A percentile compares a stretch with the other conserved stretches of the same genome.
Conservation (phyloP, 2,797 vertebrate species). For the Rallus crepitans region DNA sequence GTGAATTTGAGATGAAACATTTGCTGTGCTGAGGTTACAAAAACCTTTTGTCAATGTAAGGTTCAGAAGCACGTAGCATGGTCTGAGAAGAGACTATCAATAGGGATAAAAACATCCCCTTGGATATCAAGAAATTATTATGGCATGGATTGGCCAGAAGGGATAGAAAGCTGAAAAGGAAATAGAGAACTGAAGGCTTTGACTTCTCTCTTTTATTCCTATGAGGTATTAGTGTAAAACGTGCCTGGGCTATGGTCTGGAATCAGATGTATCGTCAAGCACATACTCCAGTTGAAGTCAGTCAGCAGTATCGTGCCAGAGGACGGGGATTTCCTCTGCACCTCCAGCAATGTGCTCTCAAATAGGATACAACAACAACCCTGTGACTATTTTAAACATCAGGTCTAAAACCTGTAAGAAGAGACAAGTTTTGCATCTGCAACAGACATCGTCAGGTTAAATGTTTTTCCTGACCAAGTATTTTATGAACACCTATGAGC, state of each 20-base stretch:
- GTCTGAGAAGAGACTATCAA: not conserved
- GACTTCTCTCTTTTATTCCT: not conserved
- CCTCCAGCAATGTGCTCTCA: slow-evolving; percentile 25
- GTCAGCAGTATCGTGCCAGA: not conserved
- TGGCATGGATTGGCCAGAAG: not conserved
- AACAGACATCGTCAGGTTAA: not conserved
- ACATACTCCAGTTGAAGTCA: not conserved
- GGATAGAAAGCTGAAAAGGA: not conserved
- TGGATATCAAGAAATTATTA: not conserved
- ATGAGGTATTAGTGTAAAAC: not conserved
- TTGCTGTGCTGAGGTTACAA: not conserved
- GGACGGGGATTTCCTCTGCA: slow-evolving; percentile 19
- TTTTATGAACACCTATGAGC: slow-evolving; percentile 9
- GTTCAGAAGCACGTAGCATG: not conserved
- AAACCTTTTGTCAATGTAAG: not conserved
- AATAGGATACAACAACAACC: not conserved
- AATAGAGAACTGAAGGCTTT: slow-evolving; percentile 1
- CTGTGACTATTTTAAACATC: slow-evolving; percentile 7
- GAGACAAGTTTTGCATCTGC: not conserved
- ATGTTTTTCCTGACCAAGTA: not conserved
- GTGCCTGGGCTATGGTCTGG: not conserved
- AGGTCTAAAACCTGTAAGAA: not conserved
- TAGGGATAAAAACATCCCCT: not conserved
- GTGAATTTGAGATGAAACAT: not conserved
- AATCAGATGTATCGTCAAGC: not conserved